Conservation (phyloP, 2,888 invertebrate genomes). For the Rosalia funebris region DNA sequence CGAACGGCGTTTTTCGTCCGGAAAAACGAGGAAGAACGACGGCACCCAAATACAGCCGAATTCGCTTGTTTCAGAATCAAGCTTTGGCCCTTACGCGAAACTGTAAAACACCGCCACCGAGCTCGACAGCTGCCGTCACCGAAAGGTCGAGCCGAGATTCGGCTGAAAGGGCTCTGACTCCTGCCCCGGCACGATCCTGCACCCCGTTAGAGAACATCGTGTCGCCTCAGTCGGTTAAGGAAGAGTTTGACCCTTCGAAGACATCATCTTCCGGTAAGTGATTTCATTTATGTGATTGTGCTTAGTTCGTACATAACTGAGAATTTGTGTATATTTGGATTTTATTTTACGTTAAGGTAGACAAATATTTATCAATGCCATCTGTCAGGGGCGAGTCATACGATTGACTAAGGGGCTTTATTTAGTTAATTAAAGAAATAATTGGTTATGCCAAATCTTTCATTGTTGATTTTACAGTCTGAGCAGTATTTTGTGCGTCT, state of each 20-base stretch:
- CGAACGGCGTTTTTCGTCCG: no score
- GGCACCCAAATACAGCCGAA: background rate
- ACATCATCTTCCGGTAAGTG: conserved; percentile 58
- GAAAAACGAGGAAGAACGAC: background rate
- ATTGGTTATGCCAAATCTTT: no score
- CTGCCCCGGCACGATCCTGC: conserved; percentile 62
- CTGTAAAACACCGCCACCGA: conserved; percentile 62
- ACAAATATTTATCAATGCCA: no score
- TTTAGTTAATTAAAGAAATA: no score
- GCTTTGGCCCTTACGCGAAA: conserved; percentile 73
- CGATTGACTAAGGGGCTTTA: no score
- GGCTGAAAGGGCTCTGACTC: conserved; percentile 65
- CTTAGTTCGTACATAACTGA: no score
- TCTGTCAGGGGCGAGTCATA: no score
- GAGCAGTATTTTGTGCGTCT: no score
- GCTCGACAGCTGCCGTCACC: conserved; percentile 52
- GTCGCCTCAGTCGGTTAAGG: conserved; percentile 72
- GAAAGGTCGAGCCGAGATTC: conserved; percentile 64
- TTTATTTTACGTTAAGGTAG: no score
- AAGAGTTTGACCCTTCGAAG: conserved; percentile 73
- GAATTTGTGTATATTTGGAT: no score
- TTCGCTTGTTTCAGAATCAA: conserved; percentile 68
- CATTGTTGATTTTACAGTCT: no score
- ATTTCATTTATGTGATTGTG: background rate
- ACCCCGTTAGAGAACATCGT: conserved; percentile 64